These are phyloP conservation scores for Chelonoidis abingdonii DNA, from an alignment of 2,113 vertebrate species.

Conservation along the genomic window DNA sequence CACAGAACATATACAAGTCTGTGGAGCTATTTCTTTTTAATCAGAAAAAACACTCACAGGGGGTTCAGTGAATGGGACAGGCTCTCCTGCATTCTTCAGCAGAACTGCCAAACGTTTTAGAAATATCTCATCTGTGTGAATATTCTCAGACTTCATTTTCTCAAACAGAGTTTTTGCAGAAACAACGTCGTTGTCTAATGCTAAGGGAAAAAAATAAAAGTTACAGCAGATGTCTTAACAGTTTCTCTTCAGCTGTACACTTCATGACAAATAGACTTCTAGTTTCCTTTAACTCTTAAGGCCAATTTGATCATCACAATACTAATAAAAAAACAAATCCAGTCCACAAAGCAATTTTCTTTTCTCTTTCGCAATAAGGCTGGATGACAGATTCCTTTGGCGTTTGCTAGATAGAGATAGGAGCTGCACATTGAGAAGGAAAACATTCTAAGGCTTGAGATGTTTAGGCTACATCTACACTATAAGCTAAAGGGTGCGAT, in stretches of 20 bases:
- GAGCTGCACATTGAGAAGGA: neutral
- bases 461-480: neutral
- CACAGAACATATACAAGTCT: neutral
- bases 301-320: neutral
- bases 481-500: neutral
- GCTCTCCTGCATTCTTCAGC: slow-evolving; percentile 84
- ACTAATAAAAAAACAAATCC: neutral
- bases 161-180: slow-evolving; percentile 86
- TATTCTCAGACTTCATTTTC: slow-evolving; percentile 79
- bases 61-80: slow-evolving; percentile 89
- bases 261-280: neutral
- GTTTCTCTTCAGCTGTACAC: neutral
- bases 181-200: slow-evolving; percentile 81
- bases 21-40: slow-evolving; percentile 61
- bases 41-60: slow-evolving; percentile 86
- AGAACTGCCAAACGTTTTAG: slow-evolving; percentile 90
- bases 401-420: neutral
- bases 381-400: neutral
- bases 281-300: neutral
- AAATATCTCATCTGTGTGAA: slow-evolving; percentile 78
- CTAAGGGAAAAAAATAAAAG: slow-evolving; percentile 72
- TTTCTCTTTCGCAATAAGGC: neutral
- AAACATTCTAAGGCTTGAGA: neutral
- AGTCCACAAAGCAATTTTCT: neutral
- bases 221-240: neutral